phyloP scores from a whole-genome alignment of 2,888 invertebrate genomes.

The Papilio demoleus region DNA sequence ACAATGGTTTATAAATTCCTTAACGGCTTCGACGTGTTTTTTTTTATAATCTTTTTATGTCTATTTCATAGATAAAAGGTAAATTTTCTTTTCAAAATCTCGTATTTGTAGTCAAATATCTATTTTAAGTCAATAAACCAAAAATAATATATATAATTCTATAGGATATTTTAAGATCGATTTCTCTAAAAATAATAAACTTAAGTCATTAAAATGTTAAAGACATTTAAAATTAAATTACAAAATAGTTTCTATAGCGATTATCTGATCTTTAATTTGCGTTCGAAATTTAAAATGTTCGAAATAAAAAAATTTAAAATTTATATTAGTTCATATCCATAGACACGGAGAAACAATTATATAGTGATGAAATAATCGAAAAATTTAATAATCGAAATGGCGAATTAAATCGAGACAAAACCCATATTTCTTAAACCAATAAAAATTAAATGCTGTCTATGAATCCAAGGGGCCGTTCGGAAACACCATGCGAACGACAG shows the following conservation, averaged over 20 bases:
- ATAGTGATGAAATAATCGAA: background rate
- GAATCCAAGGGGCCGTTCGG: slow-evolving; percentile 50
- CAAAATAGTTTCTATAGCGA: slow-evolving; percentile 12
- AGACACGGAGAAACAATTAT: slow-evolving; percentile 1
- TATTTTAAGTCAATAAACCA: slow-evolving; percentile 4
- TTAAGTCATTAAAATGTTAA: too few species aligned
- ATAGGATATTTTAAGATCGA: background rate
- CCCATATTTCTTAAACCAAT: too few species aligned
- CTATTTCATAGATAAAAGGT: too few species aligned
- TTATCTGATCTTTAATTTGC: background rate
- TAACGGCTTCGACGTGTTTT: background rate
- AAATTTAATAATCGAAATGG: too few species aligned
- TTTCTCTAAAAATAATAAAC: background rate
- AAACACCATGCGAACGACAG: slow-evolving; percentile 64
- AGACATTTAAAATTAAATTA: background rate
- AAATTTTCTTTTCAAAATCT: background rate
- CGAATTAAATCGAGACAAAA: too few species aligned
- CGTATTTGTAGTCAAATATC: background rate
- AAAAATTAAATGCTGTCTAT: slow-evolving; percentile 9
- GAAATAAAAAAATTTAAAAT: too few species aligned
- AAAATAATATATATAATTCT: too few species aligned
- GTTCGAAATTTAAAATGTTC: slow-evolving; percentile 25
- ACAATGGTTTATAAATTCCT: slow-evolving; percentile 58
- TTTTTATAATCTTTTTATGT: background rate
- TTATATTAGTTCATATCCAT: background rate